Conservation (phyloP, 1,140 invertebrate species). For the Zaprionus tsacasi region DNA sequence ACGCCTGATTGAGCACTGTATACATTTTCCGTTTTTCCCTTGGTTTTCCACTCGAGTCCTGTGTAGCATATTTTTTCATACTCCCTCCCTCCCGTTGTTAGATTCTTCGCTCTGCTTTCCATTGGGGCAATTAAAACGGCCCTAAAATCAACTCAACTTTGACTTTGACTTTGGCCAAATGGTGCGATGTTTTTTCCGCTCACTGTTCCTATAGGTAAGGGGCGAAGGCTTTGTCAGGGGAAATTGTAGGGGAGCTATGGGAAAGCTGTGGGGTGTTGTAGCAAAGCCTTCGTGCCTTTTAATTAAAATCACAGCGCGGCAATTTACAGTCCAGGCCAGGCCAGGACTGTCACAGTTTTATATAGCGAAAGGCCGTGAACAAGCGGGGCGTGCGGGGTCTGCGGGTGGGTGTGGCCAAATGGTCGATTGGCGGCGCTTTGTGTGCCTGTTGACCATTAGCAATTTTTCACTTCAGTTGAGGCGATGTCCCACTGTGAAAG, state of each 20-base stretch:
- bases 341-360: slow-evolving; percentile 44
- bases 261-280: too few species aligned
- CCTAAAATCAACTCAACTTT: slow-evolving; percentile 76
- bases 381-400: neutral
- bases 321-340: slow-evolving; percentile 63
- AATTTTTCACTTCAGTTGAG: slow-evolving; percentile 73
- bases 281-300: slow-evolving; percentile 46
- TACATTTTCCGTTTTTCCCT: slow-evolving; percentile 55
- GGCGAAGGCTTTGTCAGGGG: slow-evolving; percentile 8
- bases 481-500: slow-evolving; percentile 51
- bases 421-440: slow-evolving; percentile 35
- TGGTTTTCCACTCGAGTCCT: slow-evolving; percentile 14
- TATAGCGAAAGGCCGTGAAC: slow-evolving; percentile 17
- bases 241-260: neutral
- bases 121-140: slow-evolving; percentile 67
- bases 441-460: slow-evolving; percentile 66
- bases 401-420: slow-evolving; percentile 4
- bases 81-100: neutral
- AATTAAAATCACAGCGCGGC: slow-evolving; percentile 75
- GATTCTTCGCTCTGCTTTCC: slow-evolving; percentile 2
- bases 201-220: slow-evolving; percentile 38
- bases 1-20: slow-evolving; percentile 74
- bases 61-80: neutral
- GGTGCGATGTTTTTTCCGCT: slow-evolving; percentile 44
- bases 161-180: slow-evolving; percentile 57